These are phyloP conservation scores for Lepidochrysops patricia DNA, from an alignment of 2,888 invertebrate genomes.

Conservation along the genomic window DNA sequence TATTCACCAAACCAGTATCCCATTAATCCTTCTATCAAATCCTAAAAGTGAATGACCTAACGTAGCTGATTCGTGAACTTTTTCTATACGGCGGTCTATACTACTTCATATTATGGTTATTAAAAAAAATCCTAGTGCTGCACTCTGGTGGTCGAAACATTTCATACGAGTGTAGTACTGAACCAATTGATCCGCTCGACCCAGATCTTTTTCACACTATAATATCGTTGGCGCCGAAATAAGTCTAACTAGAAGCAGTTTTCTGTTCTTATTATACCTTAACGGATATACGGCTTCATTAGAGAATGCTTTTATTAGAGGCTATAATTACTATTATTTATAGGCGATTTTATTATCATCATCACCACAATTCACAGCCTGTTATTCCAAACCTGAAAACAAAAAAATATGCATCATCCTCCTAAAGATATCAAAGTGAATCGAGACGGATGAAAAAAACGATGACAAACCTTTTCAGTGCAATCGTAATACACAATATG, in stretches of 20 bases:
- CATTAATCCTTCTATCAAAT: too few relatives aligned
- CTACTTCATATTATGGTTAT: too few relatives aligned
- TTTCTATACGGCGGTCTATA: too few relatives aligned
- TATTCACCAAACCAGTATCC: too few relatives aligned
- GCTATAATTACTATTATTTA: neutral
- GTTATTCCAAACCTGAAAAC: neutral
- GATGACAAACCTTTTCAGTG: neutral
- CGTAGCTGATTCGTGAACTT: too few relatives aligned
- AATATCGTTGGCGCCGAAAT: neutral
- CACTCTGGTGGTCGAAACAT: too few relatives aligned
- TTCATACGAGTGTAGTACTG: too few relatives aligned
- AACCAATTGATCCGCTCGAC: too few relatives aligned
- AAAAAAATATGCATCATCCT: neutral
- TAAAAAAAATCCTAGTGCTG: too few relatives aligned
- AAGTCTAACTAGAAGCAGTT: constrained; percentile 1
- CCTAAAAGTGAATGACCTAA: too few relatives aligned
- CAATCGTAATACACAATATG: neutral
- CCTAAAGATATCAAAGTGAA: neutral
- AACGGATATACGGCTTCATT: neutral
- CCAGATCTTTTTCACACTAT: too few relatives aligned
- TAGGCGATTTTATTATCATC: neutral
- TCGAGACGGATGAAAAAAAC: neutral
- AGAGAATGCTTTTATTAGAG: neutral
- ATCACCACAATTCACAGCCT: neutral
- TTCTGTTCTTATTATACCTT: neutral